Evolutionary conservation across 2,113 vertebrate species (phyloP).

Genomic region (Epinephelus moara): DNA sequence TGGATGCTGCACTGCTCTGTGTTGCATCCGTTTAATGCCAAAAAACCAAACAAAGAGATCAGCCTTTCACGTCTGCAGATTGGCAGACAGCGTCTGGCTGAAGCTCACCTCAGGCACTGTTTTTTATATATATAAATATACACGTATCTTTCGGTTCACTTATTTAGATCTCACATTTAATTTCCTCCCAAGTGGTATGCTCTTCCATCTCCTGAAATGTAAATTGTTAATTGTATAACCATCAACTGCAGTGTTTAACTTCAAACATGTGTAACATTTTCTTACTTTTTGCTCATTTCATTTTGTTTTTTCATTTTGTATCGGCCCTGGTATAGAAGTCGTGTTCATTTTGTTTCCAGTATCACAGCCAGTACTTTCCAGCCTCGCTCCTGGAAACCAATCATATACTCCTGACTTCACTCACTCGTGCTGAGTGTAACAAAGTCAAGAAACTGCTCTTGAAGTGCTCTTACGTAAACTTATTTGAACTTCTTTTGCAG

Average conservation of each 20-base stretch:
- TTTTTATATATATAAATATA: constrained; percentile 26
- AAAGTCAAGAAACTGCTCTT: constrained; percentile 28
- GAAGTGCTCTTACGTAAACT: constrained; percentile 13
- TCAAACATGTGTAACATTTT: constrained; percentile 85
- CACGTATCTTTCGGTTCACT: constrained; percentile 27
- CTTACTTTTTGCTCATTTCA: constrained; percentile 86
- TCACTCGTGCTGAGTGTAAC: constrained; percentile 50
- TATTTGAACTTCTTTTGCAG: constrained; percentile 12
- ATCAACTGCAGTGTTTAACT: constrained; percentile 86
- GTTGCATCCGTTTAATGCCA: constrained; percentile 88
- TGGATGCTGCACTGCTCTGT: constrained; percentile 82
- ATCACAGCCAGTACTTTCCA: constrained; percentile 24
- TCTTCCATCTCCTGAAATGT: constrained; percentile 87
- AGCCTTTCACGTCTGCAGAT: constrained; percentile 75
- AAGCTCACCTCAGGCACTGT: constrained; percentile 89
- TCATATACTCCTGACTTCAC: constrained; percentile 44
- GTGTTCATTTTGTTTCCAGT: constrained; percentile 71
- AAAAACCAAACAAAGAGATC: constrained; percentile 59
- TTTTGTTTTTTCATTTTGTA: constrained; percentile 85
- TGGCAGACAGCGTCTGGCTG: constrained; percentile 88
- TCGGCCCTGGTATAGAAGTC: constrained; percentile 81
- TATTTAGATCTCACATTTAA: constrained; percentile 79
- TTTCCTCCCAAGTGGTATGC: constrained; percentile 85
- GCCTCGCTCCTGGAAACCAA: constrained; percentile 30
- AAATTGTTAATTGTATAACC: constrained; percentile 89